Base-by-base conservation (phyloP, 2,888 invertebrate species). In the Cryptosula pallasiana region DNA sequence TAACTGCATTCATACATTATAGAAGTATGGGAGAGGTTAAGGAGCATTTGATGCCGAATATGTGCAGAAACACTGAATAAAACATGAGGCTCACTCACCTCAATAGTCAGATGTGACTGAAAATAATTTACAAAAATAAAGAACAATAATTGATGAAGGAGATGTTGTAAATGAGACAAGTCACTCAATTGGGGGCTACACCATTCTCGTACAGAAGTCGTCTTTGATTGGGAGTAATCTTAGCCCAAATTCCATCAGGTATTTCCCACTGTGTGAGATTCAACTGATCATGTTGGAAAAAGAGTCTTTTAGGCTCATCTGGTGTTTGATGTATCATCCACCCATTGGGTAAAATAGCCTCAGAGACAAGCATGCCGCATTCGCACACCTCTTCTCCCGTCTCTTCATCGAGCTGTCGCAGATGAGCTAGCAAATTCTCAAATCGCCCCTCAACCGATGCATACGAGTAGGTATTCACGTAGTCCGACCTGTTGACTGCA, bases 231-330 rank as follows among this genome's bases (percentile, higher is more conserved):
- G 63, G 63, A 63, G 63, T 63, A 29, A 34, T 34, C 63, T 34
- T 63, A 9, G 2, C 27, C 63, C 63, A 63, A 2, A 63, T 16
- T 16, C 63, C 63, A 32, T 63, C 34, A 29, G 63, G 63, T 9
- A 63, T 32, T 32, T 63, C 63, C 63, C 63, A 63, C 34, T 63
- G 63, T 13, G 63, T 63, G 3, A 63, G 63, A n/a, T 63, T 63
- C 13, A 63, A 32, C 32, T 5, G 29, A n/a, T 63, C 63, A 63
- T 63, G 27, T n/a, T 63, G 63, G 32, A 63, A 63, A 32, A 63
- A 63, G 9, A 63, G 3, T 29, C 13, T 27, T 63, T 63, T 63
- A 9, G 63, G 63, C 27, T 63, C 63, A 27, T 63, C 32, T 9
- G 63, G 63, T 3, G 63, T 63, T 2, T 25, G 63, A 32, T 63